Conservation (phyloP, 2,797 vertebrate species). For the Oreochromis mossambicus region DNA sequence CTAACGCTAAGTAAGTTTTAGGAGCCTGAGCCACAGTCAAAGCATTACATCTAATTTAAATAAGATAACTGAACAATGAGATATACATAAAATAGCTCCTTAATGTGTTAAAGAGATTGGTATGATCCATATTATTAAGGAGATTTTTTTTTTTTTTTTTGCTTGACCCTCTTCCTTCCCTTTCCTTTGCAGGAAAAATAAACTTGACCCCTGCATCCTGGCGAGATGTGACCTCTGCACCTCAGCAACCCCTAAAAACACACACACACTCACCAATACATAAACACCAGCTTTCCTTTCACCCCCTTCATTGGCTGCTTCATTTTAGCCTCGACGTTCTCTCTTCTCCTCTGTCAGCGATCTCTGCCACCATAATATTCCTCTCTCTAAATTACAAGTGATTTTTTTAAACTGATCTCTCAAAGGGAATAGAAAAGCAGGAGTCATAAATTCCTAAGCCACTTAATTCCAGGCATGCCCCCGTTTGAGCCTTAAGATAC, state of each 20-base stretch:
- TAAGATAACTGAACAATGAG: not conserved
- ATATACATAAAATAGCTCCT: not conserved
- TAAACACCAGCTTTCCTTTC: not conserved
- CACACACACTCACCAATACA: not conserved
- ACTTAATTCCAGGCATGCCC: not conserved
- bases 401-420: not conserved
- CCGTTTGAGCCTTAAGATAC: not conserved
- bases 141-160: not conserved
- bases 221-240: constrained; percentile 50
- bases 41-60: not conserved
- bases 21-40: not conserved
- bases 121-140: not conserved
- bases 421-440: not conserved
- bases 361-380: not conserved
- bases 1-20: accelerated
- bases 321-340: not conserved
- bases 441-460: not conserved
- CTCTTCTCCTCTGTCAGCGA: not conserved
- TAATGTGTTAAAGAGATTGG: not conserved
- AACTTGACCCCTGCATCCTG: constrained; percentile 73
- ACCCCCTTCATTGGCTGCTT: not conserved
- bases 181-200: constrained; percentile 66
- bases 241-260: constrained; percentile 9
- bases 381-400: too few species aligned
- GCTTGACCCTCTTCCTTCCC: not conserved